phyloP scores from a whole-genome alignment of 2,113 vertebrate species.

The Peromyscus leucopus region DNA sequence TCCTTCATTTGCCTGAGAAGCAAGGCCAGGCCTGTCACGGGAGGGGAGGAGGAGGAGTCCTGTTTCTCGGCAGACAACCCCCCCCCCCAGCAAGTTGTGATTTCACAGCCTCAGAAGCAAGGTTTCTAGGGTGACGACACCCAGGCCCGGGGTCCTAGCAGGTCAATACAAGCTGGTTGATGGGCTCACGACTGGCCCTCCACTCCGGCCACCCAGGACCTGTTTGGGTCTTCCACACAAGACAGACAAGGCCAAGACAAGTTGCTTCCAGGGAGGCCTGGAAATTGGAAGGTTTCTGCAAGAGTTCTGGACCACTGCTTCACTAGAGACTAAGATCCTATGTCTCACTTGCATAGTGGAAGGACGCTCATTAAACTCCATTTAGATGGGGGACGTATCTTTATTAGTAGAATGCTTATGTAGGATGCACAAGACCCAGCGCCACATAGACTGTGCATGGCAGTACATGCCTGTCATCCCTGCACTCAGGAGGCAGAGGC shows the following conservation, averaged over 20 bases:
- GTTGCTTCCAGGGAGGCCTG: not conserved
- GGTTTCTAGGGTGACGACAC: not conserved
- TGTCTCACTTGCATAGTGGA: accelerated
- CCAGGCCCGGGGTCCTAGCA: not conserved
- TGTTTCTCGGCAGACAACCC: not conserved
- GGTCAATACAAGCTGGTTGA: not conserved
- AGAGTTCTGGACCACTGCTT: not conserved
- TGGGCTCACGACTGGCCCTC: not conserved
- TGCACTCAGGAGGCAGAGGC: not conserved
- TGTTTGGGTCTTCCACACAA: not conserved
- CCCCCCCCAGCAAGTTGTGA: too few relatives aligned
- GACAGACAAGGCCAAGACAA: too few relatives aligned
- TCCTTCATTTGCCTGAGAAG: constrained; percentile 85
- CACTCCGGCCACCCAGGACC: not conserved
- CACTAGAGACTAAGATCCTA: accelerated
- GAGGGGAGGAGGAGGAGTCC: not conserved
- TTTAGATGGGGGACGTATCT: not conserved
- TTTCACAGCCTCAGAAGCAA: not conserved
- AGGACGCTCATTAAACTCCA: not conserved
- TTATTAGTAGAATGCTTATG: not conserved
- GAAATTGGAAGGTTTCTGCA: not conserved
- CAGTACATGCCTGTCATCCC: not conserved
- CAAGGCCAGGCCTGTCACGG: constrained; percentile 43
- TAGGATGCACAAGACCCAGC: not conserved
- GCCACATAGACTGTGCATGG: not conserved